phyloP scores from a whole-genome alignment of 2,888 invertebrate species.

The Hoplodrina ambigua region DNA sequence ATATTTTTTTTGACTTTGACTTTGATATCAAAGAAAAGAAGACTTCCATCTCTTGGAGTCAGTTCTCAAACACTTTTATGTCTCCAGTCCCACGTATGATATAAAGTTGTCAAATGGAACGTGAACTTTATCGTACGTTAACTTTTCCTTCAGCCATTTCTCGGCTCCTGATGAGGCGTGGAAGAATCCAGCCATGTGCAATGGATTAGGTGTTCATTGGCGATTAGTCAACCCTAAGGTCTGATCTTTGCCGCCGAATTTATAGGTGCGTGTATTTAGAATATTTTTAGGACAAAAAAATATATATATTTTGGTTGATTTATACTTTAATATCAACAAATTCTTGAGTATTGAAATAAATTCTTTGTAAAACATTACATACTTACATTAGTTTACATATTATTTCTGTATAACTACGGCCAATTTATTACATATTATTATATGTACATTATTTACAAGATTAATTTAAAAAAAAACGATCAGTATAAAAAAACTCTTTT shows the following conservation, averaged over 20 bases:
- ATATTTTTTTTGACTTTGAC: no score
- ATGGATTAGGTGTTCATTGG: constrained; percentile 32
- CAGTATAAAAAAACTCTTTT: no score
- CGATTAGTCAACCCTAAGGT: constrained; percentile 5
- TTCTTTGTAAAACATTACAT: no score
- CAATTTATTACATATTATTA: no score
- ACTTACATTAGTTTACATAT: no score
- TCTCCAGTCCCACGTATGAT: neutral
- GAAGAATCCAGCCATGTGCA: constrained; percentile 38
- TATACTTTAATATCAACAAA: no score
- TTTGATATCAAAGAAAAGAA: neutral
- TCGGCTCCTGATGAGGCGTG: constrained; percentile 38
- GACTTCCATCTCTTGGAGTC: neutral
- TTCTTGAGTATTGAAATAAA: no score
- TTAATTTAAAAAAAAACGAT: no score
- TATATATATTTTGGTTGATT: no score
- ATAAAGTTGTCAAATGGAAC: neutral
- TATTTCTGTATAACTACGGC: no score
- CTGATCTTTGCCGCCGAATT: constrained; percentile 20
- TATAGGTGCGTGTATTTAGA: neutral
- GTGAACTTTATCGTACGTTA: constrained; percentile 14
- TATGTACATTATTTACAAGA: no score
- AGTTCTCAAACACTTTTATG: neutral
- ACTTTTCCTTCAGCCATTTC: constrained; percentile 27
- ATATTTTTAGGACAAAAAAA: neutral